phyloP scores from a whole-genome alignment of 2,113 vertebrate genomes.

The Gobiocypris rarus region DNA sequence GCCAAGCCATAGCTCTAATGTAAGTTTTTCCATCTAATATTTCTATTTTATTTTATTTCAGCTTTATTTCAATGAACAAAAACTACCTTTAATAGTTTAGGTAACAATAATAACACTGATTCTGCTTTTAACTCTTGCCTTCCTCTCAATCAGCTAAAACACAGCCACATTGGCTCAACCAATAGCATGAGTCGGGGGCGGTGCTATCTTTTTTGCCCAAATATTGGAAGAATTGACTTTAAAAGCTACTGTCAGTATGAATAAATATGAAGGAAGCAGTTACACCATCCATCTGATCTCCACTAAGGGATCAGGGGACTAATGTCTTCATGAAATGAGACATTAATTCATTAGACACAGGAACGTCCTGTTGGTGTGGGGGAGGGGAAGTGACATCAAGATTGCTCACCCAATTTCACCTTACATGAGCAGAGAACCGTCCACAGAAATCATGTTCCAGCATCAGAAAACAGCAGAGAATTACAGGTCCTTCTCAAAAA shows the following conservation, averaged over 20 bases:
- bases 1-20: too few relatives aligned
- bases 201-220: neutral
- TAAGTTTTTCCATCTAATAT: too few relatives aligned
- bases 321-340: constrained; percentile 23
- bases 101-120: neutral
- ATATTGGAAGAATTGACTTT: neutral
- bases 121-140: neutral
- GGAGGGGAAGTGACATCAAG: constrained; percentile 20
- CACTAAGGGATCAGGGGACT: neutral
- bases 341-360: constrained; percentile 21
- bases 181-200: neutral
- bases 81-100: neutral
- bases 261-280: neutral
- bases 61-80: neutral
- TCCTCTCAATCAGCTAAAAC: neutral
- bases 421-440: neutral
- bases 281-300: neutral
- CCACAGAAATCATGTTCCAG: neutral
- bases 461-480: neutral
- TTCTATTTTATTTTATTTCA: neutral
- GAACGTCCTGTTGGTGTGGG: constrained; percentile 24
- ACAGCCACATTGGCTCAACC: neutral
- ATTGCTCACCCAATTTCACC: neutral
- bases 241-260: neutral
- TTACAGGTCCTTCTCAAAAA: too few relatives aligned